These are phyloP conservation scores for Lithophane socia DNA, from an alignment of 2,888 invertebrate genomes.

Conservation along the genomic window DNA sequence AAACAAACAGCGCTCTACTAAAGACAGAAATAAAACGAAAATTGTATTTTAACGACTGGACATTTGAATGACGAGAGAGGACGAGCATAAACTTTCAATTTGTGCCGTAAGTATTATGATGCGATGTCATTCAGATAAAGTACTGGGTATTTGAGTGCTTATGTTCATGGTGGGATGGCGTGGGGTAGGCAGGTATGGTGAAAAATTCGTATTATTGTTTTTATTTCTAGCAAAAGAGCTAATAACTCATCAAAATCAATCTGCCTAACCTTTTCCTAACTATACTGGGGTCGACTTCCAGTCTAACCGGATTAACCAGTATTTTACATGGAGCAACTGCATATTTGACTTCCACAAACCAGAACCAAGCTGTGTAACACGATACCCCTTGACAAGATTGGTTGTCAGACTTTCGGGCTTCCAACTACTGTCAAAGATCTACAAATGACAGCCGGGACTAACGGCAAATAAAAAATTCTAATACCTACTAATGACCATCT, in stretches of 20 bases:
- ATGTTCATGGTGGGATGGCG: neutral
- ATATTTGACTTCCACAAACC: neutral
- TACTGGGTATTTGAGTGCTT: constrained; percentile 39
- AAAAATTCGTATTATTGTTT: neutral
- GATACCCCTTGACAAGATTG: neutral
- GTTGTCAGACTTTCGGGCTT: neutral
- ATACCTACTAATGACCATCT: neutral
- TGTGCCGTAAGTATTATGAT: constrained; percentile 47
- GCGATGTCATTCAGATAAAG: constrained; percentile 34
- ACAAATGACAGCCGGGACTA: neutral
- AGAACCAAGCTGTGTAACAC: neutral
- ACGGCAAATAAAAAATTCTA: neutral
- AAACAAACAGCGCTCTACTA: constrained; percentile 22
- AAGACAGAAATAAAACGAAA: constrained; percentile 49
- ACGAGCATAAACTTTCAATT: constrained; percentile 59
- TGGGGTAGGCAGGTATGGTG: neutral
- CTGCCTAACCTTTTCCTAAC: neutral
- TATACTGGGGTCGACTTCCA: neutral
- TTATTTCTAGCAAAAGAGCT: neutral
- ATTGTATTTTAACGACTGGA: constrained; percentile 57
- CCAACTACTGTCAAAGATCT: neutral
- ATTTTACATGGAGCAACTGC: neutral
- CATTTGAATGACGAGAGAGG: constrained; percentile 47
- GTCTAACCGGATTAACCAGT: neutral
- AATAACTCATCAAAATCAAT: too few species aligned